A percentile compares a stretch with the other conserved stretches of the same genome.
Conservation (phyloP, 2,113 vertebrate species). For the Cryptomyrus ogoouensis region DNA sequence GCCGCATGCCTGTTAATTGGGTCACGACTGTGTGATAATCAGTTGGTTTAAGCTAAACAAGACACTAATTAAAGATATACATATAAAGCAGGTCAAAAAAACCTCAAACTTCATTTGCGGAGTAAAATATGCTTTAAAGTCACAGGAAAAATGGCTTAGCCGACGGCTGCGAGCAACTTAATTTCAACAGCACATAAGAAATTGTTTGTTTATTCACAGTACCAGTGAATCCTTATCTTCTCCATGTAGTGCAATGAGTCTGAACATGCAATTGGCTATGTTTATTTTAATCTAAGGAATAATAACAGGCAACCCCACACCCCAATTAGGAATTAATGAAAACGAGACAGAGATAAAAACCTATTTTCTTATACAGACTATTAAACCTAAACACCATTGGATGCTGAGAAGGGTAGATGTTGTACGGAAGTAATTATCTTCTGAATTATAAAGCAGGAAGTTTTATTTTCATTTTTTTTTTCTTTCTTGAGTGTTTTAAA, state of each 20-base stretch:
- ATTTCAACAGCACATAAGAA: conserved; percentile 68
- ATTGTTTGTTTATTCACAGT: conserved; percentile 75
- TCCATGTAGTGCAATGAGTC: conserved; percentile 70
- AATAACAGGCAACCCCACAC: conserved; percentile 74
- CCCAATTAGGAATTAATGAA: conserved; percentile 80
- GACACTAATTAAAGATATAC: conserved; percentile 77
- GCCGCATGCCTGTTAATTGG: conserved; percentile 65
- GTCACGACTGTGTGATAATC: conserved; percentile 71
- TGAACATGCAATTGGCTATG: conserved; percentile 73
- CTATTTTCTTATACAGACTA: conserved; percentile 74
- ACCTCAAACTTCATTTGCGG: conserved; percentile 63
- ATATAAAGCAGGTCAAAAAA: conserved; percentile 75
- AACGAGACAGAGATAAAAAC: conserved; percentile 74
- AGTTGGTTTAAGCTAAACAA: conserved; percentile 76
- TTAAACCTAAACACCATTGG: conserved; percentile 75
- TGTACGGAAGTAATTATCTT: conserved; percentile 69
- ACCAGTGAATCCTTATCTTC: conserved; percentile 70
- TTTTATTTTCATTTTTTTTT: conserved; percentile 50
- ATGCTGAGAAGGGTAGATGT: conserved; percentile 58
- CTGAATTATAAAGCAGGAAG: conserved; percentile 71
- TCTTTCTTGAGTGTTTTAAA: conserved; percentile 60
- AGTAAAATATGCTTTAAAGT: conserved; percentile 68
- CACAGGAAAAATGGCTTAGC: conserved; percentile 61
- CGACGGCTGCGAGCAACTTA: conserved; percentile 72
- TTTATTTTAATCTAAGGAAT: conserved; percentile 80